These are phyloP conservation scores for Bicyclus anynana DNA, from an alignment of 1,140 invertebrate species.

Conservation along the genomic window DNA sequence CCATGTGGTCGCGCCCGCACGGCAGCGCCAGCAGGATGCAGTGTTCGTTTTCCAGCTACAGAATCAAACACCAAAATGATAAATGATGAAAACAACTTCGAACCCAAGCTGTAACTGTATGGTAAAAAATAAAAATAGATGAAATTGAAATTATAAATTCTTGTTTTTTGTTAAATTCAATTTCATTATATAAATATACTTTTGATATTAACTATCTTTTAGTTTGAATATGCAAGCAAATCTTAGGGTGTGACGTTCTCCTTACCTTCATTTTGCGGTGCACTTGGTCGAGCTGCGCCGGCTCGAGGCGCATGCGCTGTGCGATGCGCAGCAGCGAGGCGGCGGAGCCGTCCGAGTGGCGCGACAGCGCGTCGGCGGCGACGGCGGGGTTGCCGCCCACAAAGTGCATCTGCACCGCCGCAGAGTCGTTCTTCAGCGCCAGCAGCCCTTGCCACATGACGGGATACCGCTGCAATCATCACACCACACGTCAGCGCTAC, in stretches of 20 bases:
- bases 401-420: conserved; percentile 98
- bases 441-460: conserved; percentile 98
- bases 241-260: too few relatives aligned
- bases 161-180: too few relatives aligned
- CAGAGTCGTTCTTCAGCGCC: conserved; percentile 96
- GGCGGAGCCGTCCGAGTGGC: conserved; percentile 85
- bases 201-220: too few relatives aligned
- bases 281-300: conserved; percentile 95
- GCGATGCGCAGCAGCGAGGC: conserved; percentile 93
- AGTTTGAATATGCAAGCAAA: too few relatives aligned
- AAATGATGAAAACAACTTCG: background rate
- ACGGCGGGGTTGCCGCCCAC: conserved; percentile 95
- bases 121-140: too few relatives aligned
- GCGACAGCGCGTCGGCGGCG: conserved; percentile 88
- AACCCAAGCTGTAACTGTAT: too few relatives aligned
- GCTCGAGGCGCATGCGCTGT: conserved; percentile 97
- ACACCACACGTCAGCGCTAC: too few relatives aligned
- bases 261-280: conserved; percentile 97
- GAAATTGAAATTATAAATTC: too few relatives aligned
- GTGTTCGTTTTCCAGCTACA: conserved; percentile 97
- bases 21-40: conserved; percentile 97
- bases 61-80: too few relatives aligned
- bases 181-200: too few relatives aligned
- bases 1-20: conserved; percentile 94
- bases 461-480: conserved; percentile 85